Percentiles rank a stretch among this genome's conserved stretches.
phyloP scores from a whole-genome alignment of 2,888 invertebrate species.

The Drosophila kokeensis region DNA sequence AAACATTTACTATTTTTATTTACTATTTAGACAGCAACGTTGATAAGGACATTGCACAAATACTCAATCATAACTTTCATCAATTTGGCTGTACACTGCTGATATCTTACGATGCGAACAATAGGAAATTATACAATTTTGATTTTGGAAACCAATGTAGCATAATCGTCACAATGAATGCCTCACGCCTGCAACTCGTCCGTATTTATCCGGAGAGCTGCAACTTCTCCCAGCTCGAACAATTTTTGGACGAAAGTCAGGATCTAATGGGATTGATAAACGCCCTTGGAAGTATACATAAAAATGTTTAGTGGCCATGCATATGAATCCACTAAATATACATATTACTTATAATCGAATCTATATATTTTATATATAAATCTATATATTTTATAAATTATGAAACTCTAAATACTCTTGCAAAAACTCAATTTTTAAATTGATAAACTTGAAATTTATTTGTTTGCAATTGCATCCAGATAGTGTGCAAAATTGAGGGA shows the following conservation, averaged over 20 bases:
- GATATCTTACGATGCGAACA: background rate
- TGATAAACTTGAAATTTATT: background rate
- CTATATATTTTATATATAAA: background rate
- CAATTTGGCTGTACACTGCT: constrained; percentile 18
- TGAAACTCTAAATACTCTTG: background rate
- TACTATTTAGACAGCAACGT: background rate
- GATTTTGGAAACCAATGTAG: constrained; percentile 1
- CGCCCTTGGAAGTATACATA: background rate
- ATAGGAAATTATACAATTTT: constrained; percentile 17
- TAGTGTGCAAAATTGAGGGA: background rate
- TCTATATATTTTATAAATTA: background rate
- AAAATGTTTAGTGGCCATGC: background rate
- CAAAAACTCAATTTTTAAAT: background rate
- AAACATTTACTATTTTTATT: background rate
- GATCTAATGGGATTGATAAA: constrained; percentile 51
- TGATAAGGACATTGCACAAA: background rate
- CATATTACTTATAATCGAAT: background rate
- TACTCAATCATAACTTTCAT: constrained; percentile 1
- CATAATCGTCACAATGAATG: constrained; percentile 6
- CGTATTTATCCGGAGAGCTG: constrained; percentile 35
- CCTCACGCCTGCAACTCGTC: constrained; percentile 10
- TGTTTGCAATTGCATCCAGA: background rate
- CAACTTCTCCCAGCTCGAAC: constrained; percentile 33
- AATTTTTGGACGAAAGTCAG: constrained; percentile 28
- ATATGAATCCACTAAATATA: background rate